Conservation (phyloP, 1,140 invertebrate species). For the Fopius arisanus region DNA sequence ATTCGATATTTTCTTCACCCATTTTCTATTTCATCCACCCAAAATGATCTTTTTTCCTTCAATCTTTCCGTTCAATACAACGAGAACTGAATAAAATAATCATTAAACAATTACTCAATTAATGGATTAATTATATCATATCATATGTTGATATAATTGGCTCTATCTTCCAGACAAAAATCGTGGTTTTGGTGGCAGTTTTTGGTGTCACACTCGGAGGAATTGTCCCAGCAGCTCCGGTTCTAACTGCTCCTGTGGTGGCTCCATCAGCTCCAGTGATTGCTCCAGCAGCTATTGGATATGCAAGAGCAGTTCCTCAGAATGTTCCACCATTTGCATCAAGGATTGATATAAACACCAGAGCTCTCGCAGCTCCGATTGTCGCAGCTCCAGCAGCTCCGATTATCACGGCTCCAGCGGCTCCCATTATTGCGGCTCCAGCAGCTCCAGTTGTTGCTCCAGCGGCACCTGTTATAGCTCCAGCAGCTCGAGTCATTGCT, state of each 20-base stretch:
- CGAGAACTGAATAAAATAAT: no score
- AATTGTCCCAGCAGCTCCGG: conserved; percentile 42
- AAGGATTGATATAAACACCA: conserved; percentile 64
- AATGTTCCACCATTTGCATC: conserved; percentile 67
- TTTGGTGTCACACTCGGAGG: conserved; percentile 34
- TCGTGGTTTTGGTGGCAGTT: conserved; percentile 35
- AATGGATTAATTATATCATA: no score
- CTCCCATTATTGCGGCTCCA: conserved; percentile 18
- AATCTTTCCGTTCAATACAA: neutral
- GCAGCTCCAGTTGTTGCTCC: conserved; percentile 23
- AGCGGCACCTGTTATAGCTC: conserved; percentile 27
- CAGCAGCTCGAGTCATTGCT: conserved; percentile 6
- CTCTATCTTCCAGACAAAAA: conserved; percentile 37
- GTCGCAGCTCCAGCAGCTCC: conserved; percentile 37
- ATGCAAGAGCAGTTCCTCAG: conserved; percentile 59
- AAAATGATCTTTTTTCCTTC: no score
- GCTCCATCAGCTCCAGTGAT: conserved; percentile 44
- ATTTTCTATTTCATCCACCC: no score
- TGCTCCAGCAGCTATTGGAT: conserved; percentile 46
- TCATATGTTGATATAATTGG: no score
- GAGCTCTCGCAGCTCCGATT: conserved; percentile 48
- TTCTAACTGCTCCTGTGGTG: conserved; percentile 45
- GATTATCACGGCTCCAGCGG: conserved; percentile 39
- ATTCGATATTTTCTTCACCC: no score
- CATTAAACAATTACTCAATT: conserved; percentile 2